phyloP scores from a whole-genome alignment of 2,797 vertebrate species.

The Neosilurus mollespiculum region DNA sequence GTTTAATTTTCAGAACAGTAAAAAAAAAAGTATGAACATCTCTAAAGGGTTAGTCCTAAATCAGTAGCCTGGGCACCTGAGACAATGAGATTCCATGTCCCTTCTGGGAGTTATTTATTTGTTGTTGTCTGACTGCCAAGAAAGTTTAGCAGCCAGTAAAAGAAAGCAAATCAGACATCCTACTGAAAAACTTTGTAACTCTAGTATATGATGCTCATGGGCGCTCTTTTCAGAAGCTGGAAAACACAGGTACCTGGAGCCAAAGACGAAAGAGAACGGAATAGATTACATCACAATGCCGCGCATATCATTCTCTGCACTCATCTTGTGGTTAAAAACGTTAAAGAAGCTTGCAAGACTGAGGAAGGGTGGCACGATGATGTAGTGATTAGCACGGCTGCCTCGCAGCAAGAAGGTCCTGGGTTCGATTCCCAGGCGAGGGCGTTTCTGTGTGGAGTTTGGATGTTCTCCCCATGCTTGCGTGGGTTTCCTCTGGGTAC shows the following conservation, averaged over 20 bases:
- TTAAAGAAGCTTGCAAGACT: background rate
- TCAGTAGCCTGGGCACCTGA: background rate
- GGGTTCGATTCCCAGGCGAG: too few species aligned
- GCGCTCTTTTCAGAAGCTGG: background rate
- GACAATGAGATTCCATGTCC: background rate
- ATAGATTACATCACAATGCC: background rate
- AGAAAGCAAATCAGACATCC: background rate
- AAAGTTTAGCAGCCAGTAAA: background rate
- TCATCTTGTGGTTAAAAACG: background rate
- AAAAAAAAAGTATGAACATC: background rate
- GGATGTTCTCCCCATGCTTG: too few species aligned
- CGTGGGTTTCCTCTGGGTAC: too few species aligned
- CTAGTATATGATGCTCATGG: background rate
- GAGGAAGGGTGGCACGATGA: too few species aligned
- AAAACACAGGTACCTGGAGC: background rate
- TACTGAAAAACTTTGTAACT: background rate
- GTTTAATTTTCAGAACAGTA: background rate
- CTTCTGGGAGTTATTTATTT: background rate
- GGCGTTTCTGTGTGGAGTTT: too few species aligned
- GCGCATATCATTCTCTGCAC: too few species aligned
- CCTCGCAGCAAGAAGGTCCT: too few species aligned
- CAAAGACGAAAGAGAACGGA: background rate
- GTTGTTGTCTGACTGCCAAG: background rate
- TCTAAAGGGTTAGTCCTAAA: background rate
- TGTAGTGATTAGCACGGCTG: too few species aligned